Conservation (phyloP, 2,113 vertebrate species). For the Buteo buteo region DNA sequence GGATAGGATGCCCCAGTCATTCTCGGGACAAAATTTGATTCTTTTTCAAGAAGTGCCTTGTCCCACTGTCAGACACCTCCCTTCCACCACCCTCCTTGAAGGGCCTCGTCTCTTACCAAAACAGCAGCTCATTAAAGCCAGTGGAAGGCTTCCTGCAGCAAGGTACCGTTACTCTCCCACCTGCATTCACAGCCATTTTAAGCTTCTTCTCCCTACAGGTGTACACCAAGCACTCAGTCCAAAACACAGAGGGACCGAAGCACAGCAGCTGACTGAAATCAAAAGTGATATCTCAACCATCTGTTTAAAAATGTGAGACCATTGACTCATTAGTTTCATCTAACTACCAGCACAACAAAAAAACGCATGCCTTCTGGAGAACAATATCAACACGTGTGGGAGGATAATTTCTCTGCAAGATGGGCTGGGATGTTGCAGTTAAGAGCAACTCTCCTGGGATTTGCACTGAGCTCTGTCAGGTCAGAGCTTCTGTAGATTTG, state of each 20-base stretch:
- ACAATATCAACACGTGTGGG: conserved; percentile 59
- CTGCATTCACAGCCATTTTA: neutral
- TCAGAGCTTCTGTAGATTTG: neutral
- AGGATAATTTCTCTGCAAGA: conserved; percentile 21
- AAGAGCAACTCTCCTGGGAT: neutral
- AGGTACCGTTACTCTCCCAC: neutral
- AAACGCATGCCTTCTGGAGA: conserved; percentile 32
- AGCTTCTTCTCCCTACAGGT: neutral
- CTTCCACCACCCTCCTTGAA: neutral
- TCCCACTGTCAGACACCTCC: neutral
- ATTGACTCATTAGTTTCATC: conserved; percentile 63
- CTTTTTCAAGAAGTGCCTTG: neutral
- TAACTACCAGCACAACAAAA: conserved; percentile 50
- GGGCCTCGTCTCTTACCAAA: neutral
- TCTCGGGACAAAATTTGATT: neutral
- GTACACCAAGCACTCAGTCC: neutral
- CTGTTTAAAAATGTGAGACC: conserved; percentile 58
- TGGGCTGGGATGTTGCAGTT: neutral
- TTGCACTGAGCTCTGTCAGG: neutral
- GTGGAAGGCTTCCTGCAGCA: neutral
- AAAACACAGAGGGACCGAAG: neutral
- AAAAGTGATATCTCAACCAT: conserved; percentile 46
- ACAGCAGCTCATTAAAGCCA: neutral
- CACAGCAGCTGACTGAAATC: conserved; percentile 47
- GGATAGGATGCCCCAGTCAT: neutral